phyloP scores from a whole-genome alignment of 2,888 invertebrate genomes.

The Tetragonula carbonaria region DNA sequence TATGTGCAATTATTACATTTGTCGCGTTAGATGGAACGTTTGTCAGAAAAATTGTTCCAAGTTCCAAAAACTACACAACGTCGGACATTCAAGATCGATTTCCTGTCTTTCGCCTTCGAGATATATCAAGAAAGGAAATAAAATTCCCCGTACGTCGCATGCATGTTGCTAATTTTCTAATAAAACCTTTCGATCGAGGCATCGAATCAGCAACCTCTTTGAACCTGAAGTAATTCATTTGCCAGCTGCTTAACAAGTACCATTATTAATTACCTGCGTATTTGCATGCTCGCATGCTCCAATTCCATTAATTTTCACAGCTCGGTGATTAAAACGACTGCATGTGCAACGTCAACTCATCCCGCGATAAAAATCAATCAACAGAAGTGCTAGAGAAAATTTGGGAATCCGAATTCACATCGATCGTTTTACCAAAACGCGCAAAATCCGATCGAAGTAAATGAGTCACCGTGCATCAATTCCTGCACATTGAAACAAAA shows the following conservation, averaged over 20 bases:
- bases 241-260: not conserved
- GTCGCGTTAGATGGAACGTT: no score
- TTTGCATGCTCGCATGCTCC: constrained; percentile 18
- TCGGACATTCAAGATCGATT: no score
- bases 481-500: constrained; percentile 56
- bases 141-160: not conserved
- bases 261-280: constrained; percentile 28
- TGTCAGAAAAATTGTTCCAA: no score
- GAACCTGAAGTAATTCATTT: not conserved
- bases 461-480: constrained; percentile 46
- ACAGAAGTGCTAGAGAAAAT: not conserved
- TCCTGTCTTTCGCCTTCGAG: no score
- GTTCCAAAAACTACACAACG: no score
- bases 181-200: not conserved
- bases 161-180: not conserved
- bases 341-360: not conserved
- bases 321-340: constrained; percentile 44
- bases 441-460: constrained; percentile 28
- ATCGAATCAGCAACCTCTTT: not conserved
- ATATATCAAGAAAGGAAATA: not conserved
- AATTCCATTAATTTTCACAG: constrained; percentile 43
- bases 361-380: not conserved
- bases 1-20: no score
- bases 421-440: not conserved
- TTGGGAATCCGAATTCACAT: no score